Evolutionary conservation across 2,113 vertebrate species (phyloP), one percentile per base, ranked within the genome.

Genomic region (sheep (Ovis aries)): DNA sequence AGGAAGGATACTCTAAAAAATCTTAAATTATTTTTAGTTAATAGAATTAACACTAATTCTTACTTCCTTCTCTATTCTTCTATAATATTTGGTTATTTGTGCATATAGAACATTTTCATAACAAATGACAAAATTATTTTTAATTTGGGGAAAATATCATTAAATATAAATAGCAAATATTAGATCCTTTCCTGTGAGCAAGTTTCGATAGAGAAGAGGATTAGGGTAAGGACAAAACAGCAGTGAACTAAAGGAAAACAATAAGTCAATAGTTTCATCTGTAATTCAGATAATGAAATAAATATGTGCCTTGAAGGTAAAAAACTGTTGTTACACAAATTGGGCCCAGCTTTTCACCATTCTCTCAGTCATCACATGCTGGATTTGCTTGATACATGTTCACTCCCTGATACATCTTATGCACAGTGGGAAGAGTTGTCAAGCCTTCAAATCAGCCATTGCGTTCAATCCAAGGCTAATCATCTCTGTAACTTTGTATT

Each of bases 71-170:
- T 90, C 29, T 95, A 50, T 36, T 96, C 91, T 96, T 86, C 81
- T 74, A 53, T 83, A 45, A 87, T 36, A 15, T 80, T 84, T 90
- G 29, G 36, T 7, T 80, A 74, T 88, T 94, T 84, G 52, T 64
- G 92, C 15, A 1, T 90, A 90, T 84, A 59, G 27, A 40, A 88
- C 83, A 94, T 83, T 90, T 95, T 53, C n/a, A 87, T 53, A 88
- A 80, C 77, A 95, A 94, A 60, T 7, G 91, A 94, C 17, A 84
- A 96, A 95, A 33, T 77, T 77, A 82, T 83, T 64, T 96, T 81
- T 27, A 88, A 29, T 52, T 94, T 53, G 33, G 33, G 29, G 6
- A 64, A 90, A 86, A 81, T n/a, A 55, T 5, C 83, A 50, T 52
- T 88, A 95, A 88, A 29, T 7, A 6, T 71, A 85, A 84, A 27